Evolutionary conservation across 1,140 invertebrate species (phyloP), one percentile per base, ranked within the genome.

Genomic region (Caerostris darwini): DNA sequence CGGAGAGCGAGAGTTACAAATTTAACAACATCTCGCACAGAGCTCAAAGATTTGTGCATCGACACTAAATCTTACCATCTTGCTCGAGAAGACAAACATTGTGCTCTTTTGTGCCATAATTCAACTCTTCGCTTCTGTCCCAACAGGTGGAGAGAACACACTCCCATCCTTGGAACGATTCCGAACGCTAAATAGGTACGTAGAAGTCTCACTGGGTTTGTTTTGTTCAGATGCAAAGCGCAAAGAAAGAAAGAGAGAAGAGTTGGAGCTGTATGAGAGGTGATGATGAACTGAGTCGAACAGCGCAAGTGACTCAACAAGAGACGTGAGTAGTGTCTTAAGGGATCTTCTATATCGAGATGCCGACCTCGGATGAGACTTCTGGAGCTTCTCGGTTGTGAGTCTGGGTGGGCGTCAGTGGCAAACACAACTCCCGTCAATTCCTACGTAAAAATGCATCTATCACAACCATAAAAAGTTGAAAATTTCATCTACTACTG

Each of bases 111-210:
- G 50, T 67, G 61, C 71, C 12, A 53, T 50, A 77, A 53, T 53
- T 77, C 14, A 77, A 77, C 19, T 77, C 69, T 77, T 77, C 34
- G 12, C 50, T 77, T 53, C 71, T 10, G 34, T 53, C 7, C 19
- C 71, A 77, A 77, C 71, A 77, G 71, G 71, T 77, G 71, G 71
- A 77, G 10, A 77, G 34, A 77, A 77, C 34, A 77, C 71, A 50
- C 3, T 53, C 10, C 34, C 50, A 5, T 7, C 10, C 2, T 77
- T 77, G 71, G 71, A 77, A 12, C 4, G 19, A 5, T 3, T 50
- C 71, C 71, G 53, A 77, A 77, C 14, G 50, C 71, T 77, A 77
- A 77, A 77, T 77, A 12, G 71, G 71, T 14, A 77, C 12, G 5
- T 10, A 77, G 50, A 50, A 77, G 8, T 77, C 34, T 14, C 34